phyloP scores from a whole-genome alignment of 2,888 invertebrate genomes.

The Graphium colonna region DNA sequence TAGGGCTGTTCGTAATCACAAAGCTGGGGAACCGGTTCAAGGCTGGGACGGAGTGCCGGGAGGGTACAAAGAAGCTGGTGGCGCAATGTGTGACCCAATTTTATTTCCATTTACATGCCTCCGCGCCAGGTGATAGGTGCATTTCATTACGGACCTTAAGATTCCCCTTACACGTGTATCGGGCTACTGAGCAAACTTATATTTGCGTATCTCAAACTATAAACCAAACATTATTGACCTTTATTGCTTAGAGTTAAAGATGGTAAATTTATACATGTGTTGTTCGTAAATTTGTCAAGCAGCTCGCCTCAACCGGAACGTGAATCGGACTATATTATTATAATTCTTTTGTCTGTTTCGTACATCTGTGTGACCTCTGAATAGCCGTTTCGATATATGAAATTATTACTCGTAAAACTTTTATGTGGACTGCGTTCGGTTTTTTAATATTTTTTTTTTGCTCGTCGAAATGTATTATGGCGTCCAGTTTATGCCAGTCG shows the following conservation, averaged over 20 bases:
- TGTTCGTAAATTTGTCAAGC: constrained; percentile 33
- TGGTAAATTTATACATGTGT: neutral
- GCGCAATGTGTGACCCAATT: constrained; percentile 75
- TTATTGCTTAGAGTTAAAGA: constrained; percentile 17
- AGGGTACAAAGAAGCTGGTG: constrained; percentile 44
- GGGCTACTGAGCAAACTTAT: constrained; percentile 36
- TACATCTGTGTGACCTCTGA: constrained; percentile 54
- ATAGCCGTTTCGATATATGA: constrained; percentile 48
- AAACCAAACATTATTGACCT: constrained; percentile 23
- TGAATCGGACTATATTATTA: constrained; percentile 50
- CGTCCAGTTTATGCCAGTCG: neutral
- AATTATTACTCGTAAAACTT: constrained; percentile 19
- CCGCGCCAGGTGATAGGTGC: constrained; percentile 69
- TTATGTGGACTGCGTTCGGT: neutral
- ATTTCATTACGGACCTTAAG: constrained; percentile 46
- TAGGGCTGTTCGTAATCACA: constrained; percentile 35
- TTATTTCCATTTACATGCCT: constrained; percentile 40
- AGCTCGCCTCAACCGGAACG: constrained; percentile 56
- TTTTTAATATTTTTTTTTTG: neutral
- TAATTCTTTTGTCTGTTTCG: constrained; percentile 55
- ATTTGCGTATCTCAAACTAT: constrained; percentile 6
- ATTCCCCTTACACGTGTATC: constrained; percentile 59
- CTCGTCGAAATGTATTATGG: neutral
- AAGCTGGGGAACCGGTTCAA: constrained; percentile 47
- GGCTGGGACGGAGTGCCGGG: constrained; percentile 37